Conservation (phyloP, 2,113 vertebrate genomes). For the Heterocephalus glaber region DNA sequence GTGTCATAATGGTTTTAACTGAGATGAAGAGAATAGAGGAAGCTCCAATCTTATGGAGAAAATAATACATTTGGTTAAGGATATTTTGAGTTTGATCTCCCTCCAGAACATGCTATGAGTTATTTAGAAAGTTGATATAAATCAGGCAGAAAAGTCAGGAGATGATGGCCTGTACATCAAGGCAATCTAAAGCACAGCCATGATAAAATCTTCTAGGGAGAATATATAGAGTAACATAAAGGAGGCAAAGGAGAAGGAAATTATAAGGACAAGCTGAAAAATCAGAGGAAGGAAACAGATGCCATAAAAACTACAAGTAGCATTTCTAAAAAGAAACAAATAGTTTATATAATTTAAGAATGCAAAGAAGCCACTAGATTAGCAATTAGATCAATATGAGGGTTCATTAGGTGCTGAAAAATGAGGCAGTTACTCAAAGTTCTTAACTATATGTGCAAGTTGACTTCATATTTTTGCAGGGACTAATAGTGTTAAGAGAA, state of each 20-base stretch:
- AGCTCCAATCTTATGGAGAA: neutral
- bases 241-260: neutral
- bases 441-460: neutral
- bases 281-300: neutral
- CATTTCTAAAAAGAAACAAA: neutral
- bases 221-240: neutral
- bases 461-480: neutral
- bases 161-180: neutral
- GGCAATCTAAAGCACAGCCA: neutral
- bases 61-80: neutral
- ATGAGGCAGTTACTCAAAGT: neutral
- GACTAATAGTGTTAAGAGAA: neutral
- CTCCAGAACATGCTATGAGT: neutral
- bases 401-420: neutral
- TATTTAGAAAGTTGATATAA: neutral
- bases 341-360: neutral
- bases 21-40: neutral
- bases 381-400: neutral
- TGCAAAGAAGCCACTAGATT: neutral
- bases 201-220: neutral
- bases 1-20: neutral
- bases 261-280: neutral
- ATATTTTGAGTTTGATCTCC: neutral
- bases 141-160: neutral
- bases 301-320: neutral